These are phyloP conservation scores for Polia nebulosa DNA, from an alignment of 2,888 invertebrate genomes.

Conservation along the genomic window DNA sequence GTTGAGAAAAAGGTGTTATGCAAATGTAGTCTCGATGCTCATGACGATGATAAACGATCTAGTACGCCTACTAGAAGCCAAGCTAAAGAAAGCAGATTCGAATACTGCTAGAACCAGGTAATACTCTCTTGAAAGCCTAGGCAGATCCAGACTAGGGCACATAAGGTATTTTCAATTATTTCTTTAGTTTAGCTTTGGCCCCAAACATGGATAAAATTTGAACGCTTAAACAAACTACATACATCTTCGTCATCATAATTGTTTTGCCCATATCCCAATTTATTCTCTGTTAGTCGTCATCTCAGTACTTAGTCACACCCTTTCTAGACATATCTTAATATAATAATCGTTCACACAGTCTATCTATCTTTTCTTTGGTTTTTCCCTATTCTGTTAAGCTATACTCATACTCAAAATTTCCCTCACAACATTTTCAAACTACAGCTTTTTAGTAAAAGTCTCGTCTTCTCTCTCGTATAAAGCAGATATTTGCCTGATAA, in stretches of 20 bases:
- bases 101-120: background rate
- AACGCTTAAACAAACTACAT: background rate
- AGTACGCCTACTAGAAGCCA: background rate
- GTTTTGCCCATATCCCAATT: background rate
- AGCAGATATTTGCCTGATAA: conserved; percentile 31
- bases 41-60: conserved; percentile 9
- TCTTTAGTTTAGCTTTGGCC: background rate
- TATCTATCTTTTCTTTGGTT: background rate
- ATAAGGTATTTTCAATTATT: background rate
- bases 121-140: background rate
- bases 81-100: background rate
- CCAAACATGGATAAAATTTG: background rate
- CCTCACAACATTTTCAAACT: background rate
- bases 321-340: too few relatives aligned
- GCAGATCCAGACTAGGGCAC: background rate
- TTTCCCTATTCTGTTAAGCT: background rate
- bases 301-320: background rate
- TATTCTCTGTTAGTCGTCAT: background rate
- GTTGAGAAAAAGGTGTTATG: conserved; percentile 31
- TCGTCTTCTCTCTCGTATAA: background rate
- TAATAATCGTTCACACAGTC: background rate
- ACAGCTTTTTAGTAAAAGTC: background rate
- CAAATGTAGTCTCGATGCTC: conserved; percentile 11
- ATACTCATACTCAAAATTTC: background rate
- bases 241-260: background rate